Evolutionary conservation across 2,113 vertebrate species (phyloP), one percentile per base, ranked within the genome.

Genomic region (Rafetus swinhoei): DNA sequence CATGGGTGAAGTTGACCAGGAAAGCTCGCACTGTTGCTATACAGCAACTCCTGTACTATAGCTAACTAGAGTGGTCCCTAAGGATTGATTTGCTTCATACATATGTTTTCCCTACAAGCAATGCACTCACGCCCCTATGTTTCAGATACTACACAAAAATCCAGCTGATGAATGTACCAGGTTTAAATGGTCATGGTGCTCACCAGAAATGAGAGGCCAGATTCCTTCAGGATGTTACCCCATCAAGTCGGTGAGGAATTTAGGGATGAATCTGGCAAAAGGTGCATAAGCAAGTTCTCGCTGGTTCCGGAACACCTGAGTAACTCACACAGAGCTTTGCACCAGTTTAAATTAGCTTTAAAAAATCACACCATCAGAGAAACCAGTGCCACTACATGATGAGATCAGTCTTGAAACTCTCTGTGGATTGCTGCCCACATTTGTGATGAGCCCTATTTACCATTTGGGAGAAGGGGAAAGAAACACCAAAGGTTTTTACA

Each of bases 341-440:
- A 79, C 87, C 95, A 92, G 65, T 9, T 72, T 83, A 52, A 1
- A 4, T 0, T 59, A 76, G 65, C 85, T 90, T 85, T 56, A 84
- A 56, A 56, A 56, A 56, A 56, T 53, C n/a, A 62, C 22, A 15
- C 21, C 83, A 87, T 57, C 21, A 85, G 35, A 85, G 90, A 91
- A 95, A 52, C 50, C 56, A 45, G 45, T 87, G 91, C 62, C 95
- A 92, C 32, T 35, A 13, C 82, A 32, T 22, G 12, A 6, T 80
- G 85, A 72, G 1, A 27, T 86, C 21, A 52, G 15, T 25, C 59
- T 84, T 92, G 91, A 94, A 86, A 0, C 45, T 16, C 50, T 88
- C 93, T 79, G 89, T 0, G 1, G 92, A 18, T 72, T 19, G n/a
- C 16, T 72, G 16, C 19, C 19, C 35, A 35, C 9, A 9, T 21